A percentile compares a stretch with the other conserved stretches of the same genome.
Evolutionary conservation across 2,888 invertebrate genomes (phyloP).

Genomic region (Volucella inflata): DNA sequence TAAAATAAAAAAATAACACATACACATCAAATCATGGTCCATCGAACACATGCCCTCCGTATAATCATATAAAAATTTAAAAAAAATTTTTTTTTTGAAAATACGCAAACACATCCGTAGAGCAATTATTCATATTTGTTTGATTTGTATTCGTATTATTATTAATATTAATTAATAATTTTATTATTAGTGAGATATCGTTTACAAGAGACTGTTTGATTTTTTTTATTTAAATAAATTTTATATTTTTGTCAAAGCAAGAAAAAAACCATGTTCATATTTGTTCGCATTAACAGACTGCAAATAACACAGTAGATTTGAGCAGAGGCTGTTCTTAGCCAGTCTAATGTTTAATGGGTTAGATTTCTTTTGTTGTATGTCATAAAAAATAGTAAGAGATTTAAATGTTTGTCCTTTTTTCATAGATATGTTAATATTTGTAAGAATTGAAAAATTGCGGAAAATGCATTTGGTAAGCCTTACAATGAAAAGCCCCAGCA

Average conservation of each 20-base stretch:
- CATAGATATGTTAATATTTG: no score
- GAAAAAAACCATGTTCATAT: constrained; percentile 23
- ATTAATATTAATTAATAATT: constrained; percentile 5
- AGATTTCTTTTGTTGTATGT: background rate
- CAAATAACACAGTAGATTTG: no score
- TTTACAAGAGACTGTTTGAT: constrained; percentile 31
- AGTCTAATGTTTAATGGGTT: no score
- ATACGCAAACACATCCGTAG: constrained; percentile 14
- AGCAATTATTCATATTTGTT: constrained; percentile 12
- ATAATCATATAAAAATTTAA: background rate
- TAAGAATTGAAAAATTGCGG: no score
- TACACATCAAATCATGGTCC: constrained; percentile 42
- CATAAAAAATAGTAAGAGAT: background rate
- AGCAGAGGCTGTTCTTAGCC: no score
- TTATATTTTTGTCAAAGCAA: constrained; percentile 6
- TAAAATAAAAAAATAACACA: constrained; percentile 5
- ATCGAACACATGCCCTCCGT: constrained; percentile 7
- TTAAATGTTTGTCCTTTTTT: background rate
- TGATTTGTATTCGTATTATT: constrained; percentile 18
- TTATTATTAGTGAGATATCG: constrained; percentile 2
- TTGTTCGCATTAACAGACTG: constrained; percentile 1
- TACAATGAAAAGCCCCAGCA: no score
- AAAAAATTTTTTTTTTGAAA: no score
- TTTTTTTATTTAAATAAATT: constrained; percentile 33
- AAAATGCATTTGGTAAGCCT: no score